These are phyloP conservation scores for Tiliacea citrago DNA, from an alignment of 2,888 invertebrate species.

Conservation along the genomic window DNA sequence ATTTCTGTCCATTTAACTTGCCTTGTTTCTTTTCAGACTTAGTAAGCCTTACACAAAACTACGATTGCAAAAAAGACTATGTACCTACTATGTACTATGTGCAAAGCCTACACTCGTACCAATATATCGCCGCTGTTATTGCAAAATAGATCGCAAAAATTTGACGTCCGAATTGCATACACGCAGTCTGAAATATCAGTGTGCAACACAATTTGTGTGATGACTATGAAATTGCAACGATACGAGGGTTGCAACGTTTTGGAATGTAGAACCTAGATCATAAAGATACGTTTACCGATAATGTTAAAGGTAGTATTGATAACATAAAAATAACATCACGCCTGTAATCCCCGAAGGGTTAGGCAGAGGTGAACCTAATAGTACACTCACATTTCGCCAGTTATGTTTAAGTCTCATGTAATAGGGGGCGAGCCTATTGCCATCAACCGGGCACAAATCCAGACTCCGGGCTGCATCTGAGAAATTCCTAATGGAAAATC, in stretches of 20 bases:
- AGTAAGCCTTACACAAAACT: neutral
- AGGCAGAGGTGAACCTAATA: no score
- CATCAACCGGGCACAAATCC: no score
- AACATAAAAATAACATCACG: no score
- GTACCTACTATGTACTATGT: neutral
- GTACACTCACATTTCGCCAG: no score
- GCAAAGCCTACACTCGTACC: slow-evolving; percentile 6
- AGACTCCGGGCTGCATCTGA: no score
- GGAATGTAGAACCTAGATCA: neutral
- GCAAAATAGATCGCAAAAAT: slow-evolving; percentile 53
- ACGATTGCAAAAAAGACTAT: neutral
- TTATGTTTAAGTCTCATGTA: no score
- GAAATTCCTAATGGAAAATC: no score
- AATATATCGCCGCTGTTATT: slow-evolving; percentile 38
- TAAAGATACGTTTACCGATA: neutral
- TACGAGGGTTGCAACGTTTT: slow-evolving; percentile 8
- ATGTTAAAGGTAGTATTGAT: neutral
- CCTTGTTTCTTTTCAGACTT: neutral
- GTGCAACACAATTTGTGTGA: slow-evolving; percentile 53
- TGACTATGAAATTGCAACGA: slow-evolving; percentile 39
- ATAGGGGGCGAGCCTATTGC: no score
- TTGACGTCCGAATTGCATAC: slow-evolving; percentile 47
- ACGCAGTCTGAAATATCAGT: slow-evolving; percentile 49
- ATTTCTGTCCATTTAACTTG: neutral
- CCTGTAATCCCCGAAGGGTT: no score